Evolutionary conservation across 2,797 vertebrate genomes (phyloP), one percentile per base, ranked within the genome.

Genomic region (Sebastes matsubarae): DNA sequence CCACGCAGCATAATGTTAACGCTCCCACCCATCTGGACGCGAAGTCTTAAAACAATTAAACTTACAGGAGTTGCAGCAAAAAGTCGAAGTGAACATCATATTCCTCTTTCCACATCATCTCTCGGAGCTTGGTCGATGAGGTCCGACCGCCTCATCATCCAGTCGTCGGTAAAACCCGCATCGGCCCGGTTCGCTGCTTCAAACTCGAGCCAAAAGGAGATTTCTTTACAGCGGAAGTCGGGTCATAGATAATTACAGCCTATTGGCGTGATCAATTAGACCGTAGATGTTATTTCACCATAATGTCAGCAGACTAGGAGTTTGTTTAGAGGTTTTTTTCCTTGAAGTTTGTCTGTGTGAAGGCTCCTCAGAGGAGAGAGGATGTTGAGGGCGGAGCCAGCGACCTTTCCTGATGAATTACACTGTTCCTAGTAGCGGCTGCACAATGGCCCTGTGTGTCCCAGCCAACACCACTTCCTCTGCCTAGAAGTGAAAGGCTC

Each of bases 41-140:
- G 20, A 42, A 46, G 27, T n/a, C 24, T n/a, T 6, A 8, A 54
- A 38, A 36, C 64, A 42, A 42, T 61, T 0, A 38, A 76, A 96
- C 96, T 96, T 87, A 96, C 96, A 96, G 96, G 32, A 96, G 89
- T 5, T 96, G 94, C 80, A 96, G 90, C 78, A 96, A 77, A 91
- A 96, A 95, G 90, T 96, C 93, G 87, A 96, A 96, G 89, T 96
- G 96, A 83, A 90, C 92, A 79, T 96, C 95, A 77, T 96, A 96
- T 93, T 96, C 96, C 25, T 95, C 93, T 74, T 95, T 96, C 96
- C 96, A 96, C 96, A 96, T 96, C 74, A 80, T 93, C 75, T 70
- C 84, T 83, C 42, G 58, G 82, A 61, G 24, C 55, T 80, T 63
- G 24, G 69, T 67, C 80, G 87, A 82, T 57, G 67, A 70, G 76